Evolutionary conservation across 2,888 invertebrate genomes (phyloP).

Genomic region (Azorinus chamasolen): DNA sequence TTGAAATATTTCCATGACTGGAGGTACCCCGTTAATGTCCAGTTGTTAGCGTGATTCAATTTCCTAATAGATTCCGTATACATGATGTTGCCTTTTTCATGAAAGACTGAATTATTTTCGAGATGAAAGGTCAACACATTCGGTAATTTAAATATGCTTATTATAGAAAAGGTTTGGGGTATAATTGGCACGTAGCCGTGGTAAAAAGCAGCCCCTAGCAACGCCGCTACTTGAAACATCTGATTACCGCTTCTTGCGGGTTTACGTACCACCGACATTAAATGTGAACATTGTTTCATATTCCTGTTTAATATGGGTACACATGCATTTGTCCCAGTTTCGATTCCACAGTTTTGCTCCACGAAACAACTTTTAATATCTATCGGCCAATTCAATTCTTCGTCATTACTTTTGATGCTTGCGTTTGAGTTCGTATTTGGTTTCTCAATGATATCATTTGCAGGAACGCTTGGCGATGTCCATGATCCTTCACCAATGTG

Average conservation of each 20-base stretch:
- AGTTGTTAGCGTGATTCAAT: slow-evolving; percentile 59
- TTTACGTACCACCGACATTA: too few relatives aligned
- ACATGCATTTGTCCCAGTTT: too few relatives aligned
- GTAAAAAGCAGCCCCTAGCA: slow-evolving; percentile 62
- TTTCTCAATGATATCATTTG: too few relatives aligned
- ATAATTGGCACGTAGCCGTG: slow-evolving; percentile 66
- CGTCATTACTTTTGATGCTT: too few relatives aligned
- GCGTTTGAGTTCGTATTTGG: too few relatives aligned
- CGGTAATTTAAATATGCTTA: slow-evolving; percentile 56
- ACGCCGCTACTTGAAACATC: slow-evolving; percentile 71
- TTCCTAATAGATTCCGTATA: slow-evolving; percentile 41
- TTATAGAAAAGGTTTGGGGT: slow-evolving; percentile 31
- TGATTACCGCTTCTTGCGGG: slow-evolving; percentile 67
- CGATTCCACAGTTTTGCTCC: too few relatives aligned
- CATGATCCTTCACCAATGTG: too few relatives aligned
- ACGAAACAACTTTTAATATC: too few relatives aligned
- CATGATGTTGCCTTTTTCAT: slow-evolving; percentile 43
- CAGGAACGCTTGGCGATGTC: too few relatives aligned
- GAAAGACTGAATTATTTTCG: slow-evolving; percentile 32
- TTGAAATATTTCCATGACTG: slow-evolving; percentile 77
- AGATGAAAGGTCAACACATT: slow-evolving; percentile 23
- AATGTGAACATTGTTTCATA: too few relatives aligned
- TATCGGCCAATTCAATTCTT: too few relatives aligned
- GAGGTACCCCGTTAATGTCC: slow-evolving; percentile 69
- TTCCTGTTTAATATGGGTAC: too few relatives aligned